Evolutionary conservation across 2,888 invertebrate genomes (phyloP).

Genomic region (Tricholauxania praeusta): DNA sequence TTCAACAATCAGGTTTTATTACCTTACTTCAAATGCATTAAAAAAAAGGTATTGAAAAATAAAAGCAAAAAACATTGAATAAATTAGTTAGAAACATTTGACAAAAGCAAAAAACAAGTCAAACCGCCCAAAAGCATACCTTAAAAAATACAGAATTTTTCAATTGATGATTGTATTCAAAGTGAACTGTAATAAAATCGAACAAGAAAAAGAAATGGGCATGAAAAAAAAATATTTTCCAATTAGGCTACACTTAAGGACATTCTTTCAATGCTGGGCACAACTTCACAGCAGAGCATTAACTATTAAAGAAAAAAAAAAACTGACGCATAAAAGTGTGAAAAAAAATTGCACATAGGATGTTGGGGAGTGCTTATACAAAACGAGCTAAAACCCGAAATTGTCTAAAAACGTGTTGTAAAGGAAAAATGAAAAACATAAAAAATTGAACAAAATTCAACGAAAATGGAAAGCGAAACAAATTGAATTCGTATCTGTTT

Average conservation of each 20-base stretch:
- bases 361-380: no score
- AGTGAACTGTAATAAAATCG: no score
- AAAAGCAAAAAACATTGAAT: neutral
- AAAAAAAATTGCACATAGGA: no score
- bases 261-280: neutral
- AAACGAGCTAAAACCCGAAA: neutral
- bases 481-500: constrained; percentile 39
- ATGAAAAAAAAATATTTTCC: constrained; percentile 9
- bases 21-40: no score
- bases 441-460: constrained; percentile 43
- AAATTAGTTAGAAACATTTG: neutral
- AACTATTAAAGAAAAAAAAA: neutral
- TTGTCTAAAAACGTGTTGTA: constrained; percentile 33
- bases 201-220: neutral
- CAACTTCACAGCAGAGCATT: neutral
- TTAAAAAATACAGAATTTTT: neutral
- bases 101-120: neutral
- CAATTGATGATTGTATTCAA: no score
- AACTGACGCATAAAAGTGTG: neutral
- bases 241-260: constrained; percentile 18
- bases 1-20: no score
- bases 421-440: constrained; percentile 36
- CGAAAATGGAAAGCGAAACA: constrained; percentile 43
- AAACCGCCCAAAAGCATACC: neutral
- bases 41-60: neutral